These are phyloP conservation scores for Tiliacea aurago DNA, from an alignment of 2,888 invertebrate species.

Conservation along the genomic window DNA sequence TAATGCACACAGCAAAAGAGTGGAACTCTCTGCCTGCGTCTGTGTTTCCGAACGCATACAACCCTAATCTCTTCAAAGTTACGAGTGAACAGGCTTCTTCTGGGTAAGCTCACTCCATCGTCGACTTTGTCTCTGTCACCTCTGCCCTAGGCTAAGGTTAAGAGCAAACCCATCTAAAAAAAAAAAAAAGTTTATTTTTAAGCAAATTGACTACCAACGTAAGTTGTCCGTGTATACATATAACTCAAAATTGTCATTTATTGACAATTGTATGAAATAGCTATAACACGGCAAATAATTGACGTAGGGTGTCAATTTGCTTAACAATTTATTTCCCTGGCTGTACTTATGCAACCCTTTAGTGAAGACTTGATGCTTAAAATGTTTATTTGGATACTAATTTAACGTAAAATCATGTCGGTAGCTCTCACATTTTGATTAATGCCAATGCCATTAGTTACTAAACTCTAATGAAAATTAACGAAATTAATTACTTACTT, in stretches of 20 bases:
- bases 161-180: no score
- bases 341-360: not conserved
- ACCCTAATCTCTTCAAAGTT: no score
- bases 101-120: no score
- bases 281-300: no score
- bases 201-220: not conserved
- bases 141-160: no score
- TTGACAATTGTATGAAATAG: no score
- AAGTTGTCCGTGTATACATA: not conserved
- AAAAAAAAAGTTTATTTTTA: not conserved
- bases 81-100: no score
- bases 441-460: constrained; percentile 24
- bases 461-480: constrained; percentile 20
- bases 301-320: no score
- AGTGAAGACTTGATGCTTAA: not conserved
- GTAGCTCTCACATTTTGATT: constrained; percentile 14
- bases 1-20: no score
- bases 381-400: not conserved
- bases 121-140: no score
- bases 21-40: no score
- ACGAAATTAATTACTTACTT: constrained; percentile 1
- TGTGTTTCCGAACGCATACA: no score
- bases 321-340: not conserved
- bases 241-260: not conserved
- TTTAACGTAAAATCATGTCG: constrained; percentile 13